Evolutionary conservation across 2,113 vertebrate species (phyloP).

Genomic region (Pogonocichla stellata): DNA sequence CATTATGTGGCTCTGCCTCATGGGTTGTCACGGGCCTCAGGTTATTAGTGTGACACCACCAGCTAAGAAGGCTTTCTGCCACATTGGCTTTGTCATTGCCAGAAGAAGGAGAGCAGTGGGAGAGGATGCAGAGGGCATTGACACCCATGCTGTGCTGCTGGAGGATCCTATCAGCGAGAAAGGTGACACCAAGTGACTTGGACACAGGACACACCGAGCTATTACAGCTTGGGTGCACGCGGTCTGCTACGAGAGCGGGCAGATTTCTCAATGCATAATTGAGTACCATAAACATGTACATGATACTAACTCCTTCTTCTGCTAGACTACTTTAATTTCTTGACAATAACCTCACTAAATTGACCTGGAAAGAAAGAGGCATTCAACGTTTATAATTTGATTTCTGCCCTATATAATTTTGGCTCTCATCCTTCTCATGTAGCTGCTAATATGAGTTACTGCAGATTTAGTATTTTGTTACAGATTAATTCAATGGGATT

Average conservation of each 20-base stretch:
- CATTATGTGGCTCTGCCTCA: accelerated
- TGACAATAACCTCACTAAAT: conserved; percentile 13
- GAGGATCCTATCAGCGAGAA: background rate
- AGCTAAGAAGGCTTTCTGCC: background rate
- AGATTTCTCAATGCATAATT: conserved; percentile 36
- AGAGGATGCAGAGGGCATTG: background rate
- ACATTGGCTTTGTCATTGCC: background rate
- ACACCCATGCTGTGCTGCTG: background rate
- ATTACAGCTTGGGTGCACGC: background rate
- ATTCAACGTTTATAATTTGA: conserved; percentile 8
- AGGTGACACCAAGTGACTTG: background rate
- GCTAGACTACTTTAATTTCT: conserved; percentile 33
- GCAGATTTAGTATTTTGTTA: conserved; percentile 32
- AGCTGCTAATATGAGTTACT: conserved; percentile 11
- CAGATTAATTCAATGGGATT: conserved; percentile 49
- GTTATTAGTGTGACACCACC: background rate
- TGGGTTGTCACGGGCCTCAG: background rate
- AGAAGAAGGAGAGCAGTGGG: background rate
- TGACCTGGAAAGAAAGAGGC: conserved; percentile 35
- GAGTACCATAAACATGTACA: background rate
- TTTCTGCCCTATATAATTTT: conserved; percentile 32
- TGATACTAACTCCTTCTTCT: background rate
- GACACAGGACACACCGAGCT: background rate
- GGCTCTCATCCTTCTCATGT: background rate
- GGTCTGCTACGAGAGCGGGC: background rate